Base-by-base conservation (phyloP, 2,113 vertebrate species). In the Hyla sarda region DNA sequence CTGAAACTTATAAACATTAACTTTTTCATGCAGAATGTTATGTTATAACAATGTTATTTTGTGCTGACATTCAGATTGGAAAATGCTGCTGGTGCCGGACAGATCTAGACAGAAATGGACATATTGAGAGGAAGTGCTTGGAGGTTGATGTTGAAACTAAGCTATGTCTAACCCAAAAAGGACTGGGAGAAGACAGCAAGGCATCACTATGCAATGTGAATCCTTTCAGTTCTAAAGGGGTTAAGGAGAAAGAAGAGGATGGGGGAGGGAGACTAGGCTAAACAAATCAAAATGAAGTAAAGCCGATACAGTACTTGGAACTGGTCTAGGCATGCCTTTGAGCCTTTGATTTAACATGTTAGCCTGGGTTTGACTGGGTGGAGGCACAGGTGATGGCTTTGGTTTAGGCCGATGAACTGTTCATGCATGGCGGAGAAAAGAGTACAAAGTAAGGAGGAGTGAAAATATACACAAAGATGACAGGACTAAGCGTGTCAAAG, bases 11-110 rank as follows among this genome's bases (percentile, higher is more conserved):
- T 95, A 95, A 92, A 96, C 94, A 95, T 90, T 95, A 95, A 93
- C 95, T 89, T 93, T 88, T 89, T 95, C 97, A 98, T 99, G 98
- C 97, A 98, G 93, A 94, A 97, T 94, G 93, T 95, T 94, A 93
- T 94, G 94, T 93, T 95, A 93, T 93, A 94, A 93, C 92, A 92
- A 95, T 93, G 93, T 93, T 94, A 93, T 94, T 96, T 95, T 93
- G 94, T 95, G 95, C 94, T 95, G 95, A 96, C 95, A 93, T 94
- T 94, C 92, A 94, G 92, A 94, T 95, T 95, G 93, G 94, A 94
- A 95, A 95, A 96, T 96, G 95, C 94, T 95, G 94, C 93, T 92
- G 95, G 95, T 94, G 93, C 95, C 92, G 94, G 94, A 95, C 94
- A 95, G 91, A 90, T 93, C 93, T 96, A 91, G 94, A 96, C 95